Conservation (phyloP, 2,888 invertebrate genomes). For the Odontomyia ornata region DNA sequence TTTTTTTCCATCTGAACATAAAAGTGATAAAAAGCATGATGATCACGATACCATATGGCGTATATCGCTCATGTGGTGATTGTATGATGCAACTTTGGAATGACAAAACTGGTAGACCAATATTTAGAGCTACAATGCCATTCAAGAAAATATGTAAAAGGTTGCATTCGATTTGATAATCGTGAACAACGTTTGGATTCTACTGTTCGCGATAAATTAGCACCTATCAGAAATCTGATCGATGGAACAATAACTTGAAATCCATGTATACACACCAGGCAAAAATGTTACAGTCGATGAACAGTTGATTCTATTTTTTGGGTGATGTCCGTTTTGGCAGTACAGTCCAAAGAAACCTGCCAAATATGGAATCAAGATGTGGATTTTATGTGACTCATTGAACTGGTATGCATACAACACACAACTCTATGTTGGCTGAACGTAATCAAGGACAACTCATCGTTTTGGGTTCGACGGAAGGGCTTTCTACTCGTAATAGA, state of each 20-base stretch:
- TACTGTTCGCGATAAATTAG: slow-evolving; percentile 12
- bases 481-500: background rate
- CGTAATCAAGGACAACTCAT: slow-evolving; percentile 26
- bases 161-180: slow-evolving; percentile 7
- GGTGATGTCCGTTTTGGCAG: slow-evolving; percentile 24
- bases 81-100: slow-evolving; percentile 5
- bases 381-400: slow-evolving; percentile 15
- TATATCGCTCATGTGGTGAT: background rate
- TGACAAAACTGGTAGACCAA: background rate
- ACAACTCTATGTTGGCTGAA: slow-evolving; percentile 17
- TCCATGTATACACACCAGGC: slow-evolving; percentile 52
- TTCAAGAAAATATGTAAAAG: slow-evolving; percentile 4
- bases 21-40: too few relatives aligned
- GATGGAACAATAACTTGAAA: slow-evolving; percentile 5
- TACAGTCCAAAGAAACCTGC: slow-evolving; percentile 44
- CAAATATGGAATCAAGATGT: slow-evolving; percentile 47
- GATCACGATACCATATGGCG: too few relatives aligned
- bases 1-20: too few relatives aligned
- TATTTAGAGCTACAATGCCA: slow-evolving; percentile 23
- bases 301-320: slow-evolving; percentile 37
- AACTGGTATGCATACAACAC: slow-evolving; percentile 33
- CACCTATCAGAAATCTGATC: slow-evolving; percentile 14
- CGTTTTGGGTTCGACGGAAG: slow-evolving; percentile 23
- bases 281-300: slow-evolving; percentile 34
- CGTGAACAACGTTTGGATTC: slow-evolving; percentile 8